Percentiles rank a stretch among this genome's conserved stretches.
Conservation (phyloP, 1,140 invertebrate species). For the Acromyrmex charruanus region DNA sequence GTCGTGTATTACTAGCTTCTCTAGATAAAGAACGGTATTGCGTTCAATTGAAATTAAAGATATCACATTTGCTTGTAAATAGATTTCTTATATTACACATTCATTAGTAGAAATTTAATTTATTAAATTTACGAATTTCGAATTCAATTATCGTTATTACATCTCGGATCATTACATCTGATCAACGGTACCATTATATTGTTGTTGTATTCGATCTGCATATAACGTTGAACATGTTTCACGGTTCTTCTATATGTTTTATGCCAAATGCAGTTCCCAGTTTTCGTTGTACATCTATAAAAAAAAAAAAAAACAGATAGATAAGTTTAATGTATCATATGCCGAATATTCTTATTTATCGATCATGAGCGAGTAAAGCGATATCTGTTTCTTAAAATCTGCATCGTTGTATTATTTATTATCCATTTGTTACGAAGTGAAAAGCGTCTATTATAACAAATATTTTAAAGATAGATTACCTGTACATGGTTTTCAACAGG, state of each 20-base stretch:
- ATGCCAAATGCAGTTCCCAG: slow-evolving; percentile 85
- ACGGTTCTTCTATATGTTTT: slow-evolving; percentile 84
- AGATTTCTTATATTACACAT: slow-evolving; percentile 83
- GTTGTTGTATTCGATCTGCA: slow-evolving; percentile 85
- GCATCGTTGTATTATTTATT: slow-evolving; percentile 63
- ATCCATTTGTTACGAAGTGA: slow-evolving; percentile 56
- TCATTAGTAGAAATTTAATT: slow-evolving; percentile 85
- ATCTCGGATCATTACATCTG: slow-evolving; percentile 81
- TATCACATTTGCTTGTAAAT: slow-evolving; percentile 86
- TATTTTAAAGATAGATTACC: slow-evolving; percentile 74
- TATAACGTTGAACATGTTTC: slow-evolving; percentile 84
- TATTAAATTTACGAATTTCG: slow-evolving; percentile 82
- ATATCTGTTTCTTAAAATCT: slow-evolving; percentile 64
- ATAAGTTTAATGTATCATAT: slow-evolving; percentile 78
- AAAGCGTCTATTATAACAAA: slow-evolving; percentile 25
- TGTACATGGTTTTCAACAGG: slow-evolving; percentile 84
- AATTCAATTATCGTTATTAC: slow-evolving; percentile 79
- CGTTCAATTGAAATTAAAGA: slow-evolving; percentile 82
- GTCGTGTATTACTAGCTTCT: slow-evolving; percentile 80
- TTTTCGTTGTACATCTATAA: slow-evolving; percentile 84
- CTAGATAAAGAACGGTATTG: slow-evolving; percentile 78
- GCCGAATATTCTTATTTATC: slow-evolving; percentile 79
- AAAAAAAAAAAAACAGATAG: slow-evolving; percentile 69
- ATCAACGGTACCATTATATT: slow-evolving; percentile 83
- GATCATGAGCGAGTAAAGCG: slow-evolving; percentile 69